A percentile compares a stretch with the other conserved stretches of the same genome.
Evolutionary conservation across 2,888 invertebrate genomes (phyloP).

Genomic region (Archips crataeganus): DNA sequence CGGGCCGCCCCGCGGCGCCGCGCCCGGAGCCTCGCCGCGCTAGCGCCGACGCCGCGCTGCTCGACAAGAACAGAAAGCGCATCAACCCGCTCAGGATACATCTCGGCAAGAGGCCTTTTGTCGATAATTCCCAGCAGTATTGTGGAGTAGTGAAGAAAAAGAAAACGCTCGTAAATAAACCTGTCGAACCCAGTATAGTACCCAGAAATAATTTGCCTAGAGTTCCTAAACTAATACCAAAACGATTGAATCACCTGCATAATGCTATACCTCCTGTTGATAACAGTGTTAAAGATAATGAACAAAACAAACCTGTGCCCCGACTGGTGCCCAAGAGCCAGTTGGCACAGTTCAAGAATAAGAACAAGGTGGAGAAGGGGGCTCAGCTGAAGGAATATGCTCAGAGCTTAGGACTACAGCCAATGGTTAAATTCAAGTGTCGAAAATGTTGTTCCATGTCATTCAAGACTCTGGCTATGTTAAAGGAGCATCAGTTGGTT

Average conservation of each 20-base stretch:
- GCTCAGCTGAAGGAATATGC: conserved; percentile 87
- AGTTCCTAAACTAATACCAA: conserved; percentile 76
- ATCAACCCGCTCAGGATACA: conserved; percentile 80
- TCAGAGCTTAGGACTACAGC: conserved; percentile 90
- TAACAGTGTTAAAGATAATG: conserved; percentile 62
- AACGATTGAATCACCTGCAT: conserved; percentile 69
- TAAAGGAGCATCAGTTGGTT: conserved; percentile 89
- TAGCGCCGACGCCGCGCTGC: conserved; percentile 59
- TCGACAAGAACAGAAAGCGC: conserved; percentile 73
- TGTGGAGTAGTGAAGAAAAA: conserved; percentile 71
- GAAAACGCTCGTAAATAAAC: conserved; percentile 65
- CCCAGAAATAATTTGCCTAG: conserved; percentile 59
- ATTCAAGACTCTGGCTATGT: conserved; percentile 87
- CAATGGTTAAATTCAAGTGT: conserved; percentile 90
- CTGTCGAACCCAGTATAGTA: conserved; percentile 64
- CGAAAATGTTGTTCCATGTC: conserved; percentile 89
- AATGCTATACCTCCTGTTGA: conserved; percentile 68
- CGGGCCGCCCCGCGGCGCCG: conserved; percentile 52
- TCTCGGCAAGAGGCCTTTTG: conserved; percentile 81
- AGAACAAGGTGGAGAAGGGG: conserved; percentile 76
- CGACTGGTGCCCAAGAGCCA: conserved; percentile 81
- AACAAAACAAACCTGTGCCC: conserved; percentile 78
- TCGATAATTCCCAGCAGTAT: conserved; percentile 73
- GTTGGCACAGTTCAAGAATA: conserved; percentile 72
- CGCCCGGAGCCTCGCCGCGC: conserved; percentile 58